Evolutionary conservation across 2,797 vertebrate genomes (phyloP), one percentile per base, ranked within the genome.

Genomic region (Odontamblyopus rebecca): DNA sequence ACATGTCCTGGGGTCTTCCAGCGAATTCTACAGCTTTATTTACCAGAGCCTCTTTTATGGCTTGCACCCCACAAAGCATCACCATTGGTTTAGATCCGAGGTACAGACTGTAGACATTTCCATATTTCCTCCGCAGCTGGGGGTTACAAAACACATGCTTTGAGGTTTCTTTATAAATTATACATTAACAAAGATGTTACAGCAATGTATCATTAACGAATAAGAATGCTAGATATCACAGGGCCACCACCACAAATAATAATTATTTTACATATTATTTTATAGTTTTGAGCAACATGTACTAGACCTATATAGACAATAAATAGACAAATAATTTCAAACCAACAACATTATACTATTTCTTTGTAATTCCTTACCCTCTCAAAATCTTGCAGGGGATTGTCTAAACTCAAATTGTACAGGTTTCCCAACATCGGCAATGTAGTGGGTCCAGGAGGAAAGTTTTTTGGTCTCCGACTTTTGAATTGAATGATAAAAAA

Each of bases 1-100:
- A 66, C n/a, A 93, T 64, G 66, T 86, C 86, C 64, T 90, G 83
- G 0, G 92, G 92, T 57, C 93, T 76, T 80, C 92, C 93, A 15
- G 90, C 85, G 61, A 91, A 93, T 26, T 93, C 92, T 23, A 1
- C 54, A 5, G 74, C 80, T 29, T 85, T 90, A 27, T 54, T 85
- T 12, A 93, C 77, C 19, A 93, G 56, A 27, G 89, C 90, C 56
- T 93, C 93, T 69, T 89, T 94, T 75, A 95, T 93, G 69, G 87
- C 85, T 86, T 93, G 85, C 73, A 91, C 80, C 74, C 94, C 92
- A 77, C 79, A 86, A 78, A 96, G 84, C 82, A 95, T 8, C 0
- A 94, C 83, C 7, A 50, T 80, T 54, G 89, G 88, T 72, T 11
- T 89, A 15, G 18, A 32, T 9, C 93, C 92, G 0, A 93, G 32